Base-by-base conservation (phyloP, 64 coral and sea anemone species). In the Actinia tenebrosa region DNA sequence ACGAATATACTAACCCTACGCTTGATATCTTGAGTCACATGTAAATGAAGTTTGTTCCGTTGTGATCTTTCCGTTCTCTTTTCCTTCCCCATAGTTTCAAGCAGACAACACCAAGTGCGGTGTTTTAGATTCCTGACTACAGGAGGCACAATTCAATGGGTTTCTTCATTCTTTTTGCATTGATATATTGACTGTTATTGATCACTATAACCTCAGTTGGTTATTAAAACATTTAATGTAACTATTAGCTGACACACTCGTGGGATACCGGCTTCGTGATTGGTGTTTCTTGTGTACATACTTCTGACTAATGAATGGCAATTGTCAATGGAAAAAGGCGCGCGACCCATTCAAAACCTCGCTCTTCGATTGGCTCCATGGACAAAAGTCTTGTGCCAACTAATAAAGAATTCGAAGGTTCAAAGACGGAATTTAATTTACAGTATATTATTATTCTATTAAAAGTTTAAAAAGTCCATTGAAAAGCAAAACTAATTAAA, bases 351-450 rank as follows among this genome's bases (percentile, higher is more conserved):
- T 81, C 18, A 81, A 53, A 53, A 50, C 22, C 42, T 81, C 15
- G 14, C 19, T 14, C 22, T 45, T 6, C 17, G 1, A 81, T 81
- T 81, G 79, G 79, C 22, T 45, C 9, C 10, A 9, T 22, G 15
- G 43, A 81, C 79, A 81, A 81, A 81, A 45, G 79, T 81, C 46
- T 81, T 81, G 79, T 81, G 79, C 45, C 79, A 50, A 16, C 43
- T 47, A 50, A 81, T 10, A 81, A 81, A 50, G 14, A 81, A 50
- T 7, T 30, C 69, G 69, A 75, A 42, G n/a, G 27, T 75, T 75
- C 9, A 42, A 75, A 75, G 25, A 75, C n/a, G 23, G 13, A 25
- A 75, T 15, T 26, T 27, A 42, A 75, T 66, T 61, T 61, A 69
- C 22, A 26, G 30, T 37, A 23, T 27, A 8, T 69, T 14, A 75